Evolutionary conservation across 2,888 invertebrate species (phyloP), one percentile per base, ranked within the genome.

Genomic region (Drosophila cognata): DNA sequence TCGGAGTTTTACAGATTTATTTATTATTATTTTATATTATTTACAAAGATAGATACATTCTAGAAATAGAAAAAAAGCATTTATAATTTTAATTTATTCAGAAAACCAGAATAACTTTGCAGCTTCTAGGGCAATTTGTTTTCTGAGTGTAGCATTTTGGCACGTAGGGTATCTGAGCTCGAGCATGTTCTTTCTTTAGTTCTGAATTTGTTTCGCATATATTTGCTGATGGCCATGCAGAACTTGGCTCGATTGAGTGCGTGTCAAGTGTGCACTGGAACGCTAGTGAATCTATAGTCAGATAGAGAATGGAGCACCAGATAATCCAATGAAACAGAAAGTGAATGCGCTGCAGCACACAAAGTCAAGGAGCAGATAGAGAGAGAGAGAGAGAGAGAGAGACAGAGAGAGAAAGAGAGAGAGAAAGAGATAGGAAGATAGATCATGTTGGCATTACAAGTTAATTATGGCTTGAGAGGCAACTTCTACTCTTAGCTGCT

Each of bases 211-310:
- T 16, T 33, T 25, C 36, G 33, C 36, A 56, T 63, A 52, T 60
- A 71, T 72, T 71, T 53, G 63, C 62, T 48, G 51, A 69, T 61
- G 51, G 31, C 51, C 52, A 62, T 56, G 38, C 55, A 51, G 52
- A 64, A 72, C 60, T 77, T 61, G 60, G 53, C 59, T 70, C 76
- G 66, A 70, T 66, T 78, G 73, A 69, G 64, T 73, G 68, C 67
- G 60, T 56, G 58, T 48, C 51, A 64, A 62, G 52, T 71, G 74
- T 59, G 78, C 64, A 73, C 53, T 62, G 71, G 68, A 81, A 71
- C 61, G 78, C 74, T 84, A 82, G 82, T 86, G 77, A 82, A 76
- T 74, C 74, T 71, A 60, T 68, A 68, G 50, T 79, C 58, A 53
- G 33, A 48, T n/a, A 52, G 41, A 31, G 18, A 62, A 56, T 29